Base-by-base conservation (phyloP, 1,140 invertebrate species). In the Caenorhabditis remanei region DNA sequence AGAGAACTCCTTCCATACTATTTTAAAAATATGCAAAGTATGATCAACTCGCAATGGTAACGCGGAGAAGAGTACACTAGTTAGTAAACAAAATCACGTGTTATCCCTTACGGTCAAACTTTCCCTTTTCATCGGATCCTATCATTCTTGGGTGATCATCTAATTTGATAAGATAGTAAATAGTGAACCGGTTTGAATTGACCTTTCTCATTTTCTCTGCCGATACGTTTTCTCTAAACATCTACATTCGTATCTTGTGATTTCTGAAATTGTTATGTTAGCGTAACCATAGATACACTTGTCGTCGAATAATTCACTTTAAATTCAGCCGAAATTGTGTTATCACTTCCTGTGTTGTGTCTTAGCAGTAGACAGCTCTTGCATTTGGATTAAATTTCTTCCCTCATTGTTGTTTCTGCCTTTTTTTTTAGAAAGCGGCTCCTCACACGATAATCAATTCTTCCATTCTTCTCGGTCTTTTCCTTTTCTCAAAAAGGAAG, bases 371-470 rank as follows among this genome's bases (percentile, higher is more conserved):
- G 56, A 40, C 11, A 16, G 2, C 11, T 11, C 61, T 63, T 24
- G 61, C 24, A 63, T 24, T 63, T 63, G 61, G 65, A 71, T 71
- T 71, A 43, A 43, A 43, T 71, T 71, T 71, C 65, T 67, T 71
- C 16, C 41, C 41, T n/a, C 65, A 71, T 71, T 71, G 65, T 71
- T 71, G n/a, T 71, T 46, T 46, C 16, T 71, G n/a, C 16, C 40
- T 2, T 6, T 13, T n/a, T 19, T 71, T 71, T 71, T 19, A 14
- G 61, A 63, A 63, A 40, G 21, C 9, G 8, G 61, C 24, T 32
- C 4, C 21, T 63, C 24, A 9, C 61, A 40, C 21, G 21, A 63
- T 63, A 63, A 63, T 63, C 61, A 63, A 63, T 63, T 63, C 56
- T 58, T 19, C n/a, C 61, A 53, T 53, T 16, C 50, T 32, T 32